Conservation (phyloP, 2,797 vertebrate genomes). For the Chaunax sp. region DNA sequence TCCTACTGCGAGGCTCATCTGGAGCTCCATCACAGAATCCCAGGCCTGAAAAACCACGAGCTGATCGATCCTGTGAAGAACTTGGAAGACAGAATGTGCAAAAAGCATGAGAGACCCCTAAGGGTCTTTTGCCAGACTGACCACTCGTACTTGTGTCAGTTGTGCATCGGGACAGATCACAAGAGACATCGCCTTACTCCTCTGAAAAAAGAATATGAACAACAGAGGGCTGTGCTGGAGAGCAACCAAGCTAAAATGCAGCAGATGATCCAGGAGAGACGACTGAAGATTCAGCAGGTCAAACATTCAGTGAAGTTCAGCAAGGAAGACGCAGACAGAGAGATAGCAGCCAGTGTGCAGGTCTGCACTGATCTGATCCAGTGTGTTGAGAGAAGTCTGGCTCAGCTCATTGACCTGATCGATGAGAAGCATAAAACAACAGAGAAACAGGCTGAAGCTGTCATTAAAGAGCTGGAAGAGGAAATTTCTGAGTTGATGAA, state of each 20-base stretch:
- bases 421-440: not conserved
- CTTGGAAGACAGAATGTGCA: conserved; percentile 16
- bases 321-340: not conserved
- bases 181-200: conserved; percentile 22
- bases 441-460: not conserved
- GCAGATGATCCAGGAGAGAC: not conserved
- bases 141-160: not conserved
- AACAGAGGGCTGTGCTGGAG: conserved; percentile 10
- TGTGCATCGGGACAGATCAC: conserved; percentile 22
- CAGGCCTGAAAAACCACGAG: conserved; percentile 3
- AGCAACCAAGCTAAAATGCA: not conserved
- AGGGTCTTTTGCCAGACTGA: conserved; percentile 19
- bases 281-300: not conserved
- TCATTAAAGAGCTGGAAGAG: conserved; percentile 6
- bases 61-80: conserved; percentile 1
- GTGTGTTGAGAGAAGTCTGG: not conserved
- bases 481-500: too few species aligned
- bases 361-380: not conserved
- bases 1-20: conserved; percentile 17
- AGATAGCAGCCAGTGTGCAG: not conserved
- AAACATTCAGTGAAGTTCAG: not conserved
- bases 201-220: conserved; percentile 32
- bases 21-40: conserved; percentile 1
- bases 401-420: not conserved
- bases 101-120: conserved; percentile 6